phyloP scores from a whole-genome alignment of 1,140 invertebrate genomes.

The Cyclina sinensis region DNA sequence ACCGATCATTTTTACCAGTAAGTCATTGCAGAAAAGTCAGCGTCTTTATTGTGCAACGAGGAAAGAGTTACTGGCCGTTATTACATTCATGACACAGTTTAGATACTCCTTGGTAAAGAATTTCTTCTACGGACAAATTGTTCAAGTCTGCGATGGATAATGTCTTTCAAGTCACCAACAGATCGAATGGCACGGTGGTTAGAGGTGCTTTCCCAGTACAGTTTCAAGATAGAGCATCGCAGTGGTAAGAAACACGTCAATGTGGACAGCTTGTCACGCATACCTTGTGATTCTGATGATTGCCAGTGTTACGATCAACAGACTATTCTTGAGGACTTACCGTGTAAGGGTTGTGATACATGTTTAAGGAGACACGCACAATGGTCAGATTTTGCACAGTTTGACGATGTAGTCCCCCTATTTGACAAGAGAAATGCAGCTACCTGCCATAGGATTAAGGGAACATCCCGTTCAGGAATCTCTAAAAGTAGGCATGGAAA shows the following conservation, averaged over 20 bases:
- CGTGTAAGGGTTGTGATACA: constrained; percentile 4
- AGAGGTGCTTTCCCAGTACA: constrained; percentile 66
- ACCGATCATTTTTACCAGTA: background rate
- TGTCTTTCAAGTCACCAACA: constrained; percentile 57
- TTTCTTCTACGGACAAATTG: constrained; percentile 72
- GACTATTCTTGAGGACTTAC: background rate
- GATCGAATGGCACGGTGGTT: constrained; percentile 75
- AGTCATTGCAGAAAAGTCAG: background rate
- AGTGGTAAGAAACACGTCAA: constrained; percentile 60
- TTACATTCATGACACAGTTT: constrained; percentile 63
- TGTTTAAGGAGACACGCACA: background rate
- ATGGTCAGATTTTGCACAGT: background rate
- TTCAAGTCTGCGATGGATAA: constrained; percentile 66
- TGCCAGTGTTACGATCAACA: background rate
- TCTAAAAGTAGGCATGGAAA: background rate
- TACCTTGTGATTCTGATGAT: constrained; percentile 5
- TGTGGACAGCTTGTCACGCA: constrained; percentile 61
- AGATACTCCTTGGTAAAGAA: constrained; percentile 63
- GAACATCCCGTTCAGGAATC: too few relatives aligned
- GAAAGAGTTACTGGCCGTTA: constrained; percentile 63
- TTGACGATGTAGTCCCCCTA: background rate
- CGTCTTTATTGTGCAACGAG: constrained; percentile 19
- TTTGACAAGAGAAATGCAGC: background rate
- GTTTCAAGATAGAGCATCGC: constrained; percentile 62
- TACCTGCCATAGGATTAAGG: too few relatives aligned